Evolutionary conservation across 2,113 vertebrate genomes (phyloP).

Genomic region (Rhynchomys soricoides): DNA sequence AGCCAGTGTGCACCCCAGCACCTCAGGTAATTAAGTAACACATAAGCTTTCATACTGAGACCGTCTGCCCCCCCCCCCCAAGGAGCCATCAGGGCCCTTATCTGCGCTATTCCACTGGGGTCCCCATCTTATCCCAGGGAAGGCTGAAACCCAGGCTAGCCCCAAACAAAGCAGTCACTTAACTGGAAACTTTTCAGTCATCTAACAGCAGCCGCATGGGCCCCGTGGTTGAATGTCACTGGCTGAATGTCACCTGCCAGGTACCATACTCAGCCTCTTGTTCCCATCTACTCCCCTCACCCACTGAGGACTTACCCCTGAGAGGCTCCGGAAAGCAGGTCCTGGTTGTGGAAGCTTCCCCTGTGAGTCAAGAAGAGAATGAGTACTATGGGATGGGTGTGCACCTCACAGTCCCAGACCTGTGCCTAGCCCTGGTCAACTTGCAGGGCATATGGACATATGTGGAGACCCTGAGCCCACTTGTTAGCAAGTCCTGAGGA

Average conservation of each 20-base stretch:
- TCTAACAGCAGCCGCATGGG: rapidly evolving
- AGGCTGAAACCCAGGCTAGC: background rate
- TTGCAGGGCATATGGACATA: background rate
- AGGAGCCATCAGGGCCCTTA: too few species aligned
- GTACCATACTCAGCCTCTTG: background rate
- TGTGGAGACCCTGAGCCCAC: background rate
- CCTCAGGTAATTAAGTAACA: background rate
- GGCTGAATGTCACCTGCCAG: background rate
- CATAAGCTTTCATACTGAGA: background rate
- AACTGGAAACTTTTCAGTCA: background rate
- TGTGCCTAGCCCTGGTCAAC: background rate
- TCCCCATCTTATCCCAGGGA: background rate
- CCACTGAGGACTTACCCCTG: conserved; percentile 54
- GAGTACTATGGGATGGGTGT: background rate
- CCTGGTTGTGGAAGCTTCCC: conserved; percentile 35
- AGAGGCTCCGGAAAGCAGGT: conserved; percentile 53
- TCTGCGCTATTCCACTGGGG: background rate
- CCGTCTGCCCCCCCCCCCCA: background rate
- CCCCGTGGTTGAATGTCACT: background rate
- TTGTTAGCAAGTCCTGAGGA: background rate
- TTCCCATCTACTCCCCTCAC: background rate
- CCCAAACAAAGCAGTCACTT: background rate
- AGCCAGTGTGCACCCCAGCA: background rate
- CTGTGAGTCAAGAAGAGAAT: conserved; percentile 60
- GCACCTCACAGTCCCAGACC: background rate